Evolutionary conservation across 2,797 vertebrate species (phyloP), one percentile per base, ranked within the genome.

Genomic region (Notolabrus celidotus): DNA sequence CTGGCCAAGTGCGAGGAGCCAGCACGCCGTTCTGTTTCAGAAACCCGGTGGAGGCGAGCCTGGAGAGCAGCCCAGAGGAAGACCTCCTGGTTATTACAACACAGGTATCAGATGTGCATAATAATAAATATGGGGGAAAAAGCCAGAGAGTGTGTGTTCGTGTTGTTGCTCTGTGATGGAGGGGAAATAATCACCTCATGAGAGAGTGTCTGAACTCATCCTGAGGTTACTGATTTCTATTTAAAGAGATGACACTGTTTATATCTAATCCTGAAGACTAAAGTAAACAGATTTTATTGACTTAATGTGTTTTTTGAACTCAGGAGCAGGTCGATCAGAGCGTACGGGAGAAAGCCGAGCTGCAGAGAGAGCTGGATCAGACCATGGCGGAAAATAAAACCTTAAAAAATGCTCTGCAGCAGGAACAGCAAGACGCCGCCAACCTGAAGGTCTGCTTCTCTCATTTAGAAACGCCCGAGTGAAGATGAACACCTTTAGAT

Each of bases 11-110:
- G 51, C 91, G 93, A 42, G 97, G 97, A 70, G 95, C 95, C 76
- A 99, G 97, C 36, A 92, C 93, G 5, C 95, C 97, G 7, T 98
- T 99, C 90, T 95, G 95, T 61, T 96, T 99, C 89, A 87, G 82
- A 61, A 83, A 64, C 29, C 47, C 77, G 2, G 64, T 15, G n/a
- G 91, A 92, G 71, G 72, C 71, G 27, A 94, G 88, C 63, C 4
- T 59, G 0, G 91, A 91, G 9, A 81, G 63, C 86, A 85, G 63
- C 69, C 19, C 55, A 0, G 94, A 95, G 1, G 94, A 95, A 0
- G 96, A 97, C 59, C 92, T 97, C 38, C 73, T 97, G 81, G 90
- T 99, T 14, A 95, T 99, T 34, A 96, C 94, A 33, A 95, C 96
- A 12, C 94, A 97, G 96, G 97, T 97, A 45, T 31, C 23, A 29